phyloP scores from a whole-genome alignment of 2,888 invertebrate species.

The Drosophila dives region DNA sequence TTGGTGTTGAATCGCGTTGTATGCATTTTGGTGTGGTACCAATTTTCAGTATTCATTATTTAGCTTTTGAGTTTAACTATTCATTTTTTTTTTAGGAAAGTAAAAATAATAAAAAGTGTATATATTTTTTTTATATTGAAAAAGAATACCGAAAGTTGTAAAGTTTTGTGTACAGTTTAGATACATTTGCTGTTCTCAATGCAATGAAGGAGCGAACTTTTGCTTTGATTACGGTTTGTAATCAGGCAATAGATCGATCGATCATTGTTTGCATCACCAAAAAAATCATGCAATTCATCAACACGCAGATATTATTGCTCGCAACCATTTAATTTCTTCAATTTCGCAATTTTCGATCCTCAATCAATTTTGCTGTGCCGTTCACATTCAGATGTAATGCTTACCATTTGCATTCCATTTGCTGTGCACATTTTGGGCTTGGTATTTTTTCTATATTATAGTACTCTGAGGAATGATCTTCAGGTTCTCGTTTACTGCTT shows the following conservation, averaged over 20 bases:
- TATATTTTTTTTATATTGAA: slow-evolving; percentile 13
- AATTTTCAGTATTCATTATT: slow-evolving; percentile 60
- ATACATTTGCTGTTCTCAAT: slow-evolving; percentile 74
- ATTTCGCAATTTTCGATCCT: slow-evolving; percentile 51
- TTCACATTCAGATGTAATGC: slow-evolving; percentile 64
- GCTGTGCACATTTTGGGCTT: slow-evolving; percentile 68
- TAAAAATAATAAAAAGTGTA: slow-evolving; percentile 12
- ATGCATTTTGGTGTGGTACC: slow-evolving; percentile 61
- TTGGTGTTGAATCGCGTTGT: slow-evolving; percentile 56
- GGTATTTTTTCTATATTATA: slow-evolving; percentile 30
- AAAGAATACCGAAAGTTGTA: slow-evolving; percentile 62
- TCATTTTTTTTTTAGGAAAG: slow-evolving; percentile 4
- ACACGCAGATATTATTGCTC: slow-evolving; percentile 86
- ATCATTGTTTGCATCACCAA: slow-evolving; percentile 81
- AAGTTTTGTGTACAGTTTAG: slow-evolving; percentile 47
- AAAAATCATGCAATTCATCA: slow-evolving; percentile 83
- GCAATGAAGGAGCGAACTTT: slow-evolving; percentile 77
- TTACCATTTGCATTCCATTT: slow-evolving; percentile 58
- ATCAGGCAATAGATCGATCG: slow-evolving; percentile 82
- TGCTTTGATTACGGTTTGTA: slow-evolving; percentile 43
- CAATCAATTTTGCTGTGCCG: slow-evolving; percentile 51
- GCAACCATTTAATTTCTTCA: slow-evolving; percentile 82
- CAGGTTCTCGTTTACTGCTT: slow-evolving; percentile 24
- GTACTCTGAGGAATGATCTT: slow-evolving; percentile 15
- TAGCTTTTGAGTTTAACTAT: slow-evolving; percentile 34